Evolutionary conservation across 2,888 invertebrate species (phyloP).

Genomic region (Pachliopta kotzebuea): DNA sequence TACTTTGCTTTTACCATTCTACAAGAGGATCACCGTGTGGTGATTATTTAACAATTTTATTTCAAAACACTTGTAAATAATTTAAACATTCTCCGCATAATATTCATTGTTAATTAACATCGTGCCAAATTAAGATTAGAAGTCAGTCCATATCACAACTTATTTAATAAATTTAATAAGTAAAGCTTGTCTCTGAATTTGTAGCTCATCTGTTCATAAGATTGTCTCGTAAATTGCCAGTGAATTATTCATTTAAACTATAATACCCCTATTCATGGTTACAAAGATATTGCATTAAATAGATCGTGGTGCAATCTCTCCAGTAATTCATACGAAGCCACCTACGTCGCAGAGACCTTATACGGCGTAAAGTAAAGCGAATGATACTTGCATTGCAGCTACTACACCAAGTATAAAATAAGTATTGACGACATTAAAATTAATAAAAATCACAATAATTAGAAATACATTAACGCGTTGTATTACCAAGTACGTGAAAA

Average conservation of each 20-base stretch:
- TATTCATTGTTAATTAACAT: no score
- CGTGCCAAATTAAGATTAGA: no score
- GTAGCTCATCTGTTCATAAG: neutral
- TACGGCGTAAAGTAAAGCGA: constrained; percentile 40
- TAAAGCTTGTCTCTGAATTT: no score
- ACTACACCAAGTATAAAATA: constrained; percentile 20
- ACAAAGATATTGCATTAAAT: constrained; percentile 16
- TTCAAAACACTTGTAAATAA: no score
- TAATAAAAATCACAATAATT: neutral
- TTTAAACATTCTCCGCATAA: no score
- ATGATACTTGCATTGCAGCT: constrained; percentile 34
- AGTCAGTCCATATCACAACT: no score
- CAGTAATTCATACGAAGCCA: constrained; percentile 50
- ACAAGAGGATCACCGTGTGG: no score
- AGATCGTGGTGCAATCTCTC: constrained; percentile 32
- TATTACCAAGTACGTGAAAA: neutral
- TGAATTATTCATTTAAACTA: neutral
- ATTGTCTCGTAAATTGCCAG: neutral
- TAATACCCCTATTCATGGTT: neutral
- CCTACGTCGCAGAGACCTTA: constrained; percentile 46
- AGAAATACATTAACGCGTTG: neutral
- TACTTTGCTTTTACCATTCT: no score
- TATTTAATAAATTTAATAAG: no score
- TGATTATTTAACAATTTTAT: no score
- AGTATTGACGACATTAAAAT: neutral